Conservation (phyloP, 2,888 invertebrate genomes). For the Cordilura impudica region DNA sequence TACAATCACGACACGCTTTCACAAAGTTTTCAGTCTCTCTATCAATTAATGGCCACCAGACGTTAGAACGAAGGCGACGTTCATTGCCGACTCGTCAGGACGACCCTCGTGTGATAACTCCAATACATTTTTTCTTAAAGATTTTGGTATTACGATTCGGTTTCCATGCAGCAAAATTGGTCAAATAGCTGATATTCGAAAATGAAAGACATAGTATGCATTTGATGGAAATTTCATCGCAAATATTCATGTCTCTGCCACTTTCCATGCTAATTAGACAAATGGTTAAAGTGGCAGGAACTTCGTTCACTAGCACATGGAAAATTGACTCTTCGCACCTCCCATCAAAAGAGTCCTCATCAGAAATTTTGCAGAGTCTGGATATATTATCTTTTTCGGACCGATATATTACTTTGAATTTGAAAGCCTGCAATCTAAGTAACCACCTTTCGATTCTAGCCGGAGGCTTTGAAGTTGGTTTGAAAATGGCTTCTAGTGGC, state of each 20-base stretch:
- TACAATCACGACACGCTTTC: constrained; percentile 46
- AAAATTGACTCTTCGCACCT: constrained; percentile 24
- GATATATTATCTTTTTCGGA: too few relatives aligned
- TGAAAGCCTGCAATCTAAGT: constrained; percentile 37
- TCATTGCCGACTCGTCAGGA: constrained; percentile 50
- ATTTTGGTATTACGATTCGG: constrained; percentile 39
- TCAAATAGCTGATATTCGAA: constrained; percentile 40
- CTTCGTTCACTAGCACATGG: constrained; percentile 6
- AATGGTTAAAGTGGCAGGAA: too few relatives aligned
- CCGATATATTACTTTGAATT: too few relatives aligned
- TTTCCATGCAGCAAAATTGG: constrained; percentile 42
- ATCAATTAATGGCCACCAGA: constrained; percentile 41
- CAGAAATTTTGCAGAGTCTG: too few relatives aligned
- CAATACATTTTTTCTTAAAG: constrained; percentile 13
- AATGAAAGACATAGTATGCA: too few relatives aligned
- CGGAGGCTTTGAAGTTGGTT: too few relatives aligned
- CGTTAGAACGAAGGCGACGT: constrained; percentile 23
- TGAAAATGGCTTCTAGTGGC: too few relatives aligned
- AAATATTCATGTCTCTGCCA: constrained; percentile 33
- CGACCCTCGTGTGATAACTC: constrained; percentile 39
- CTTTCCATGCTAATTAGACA: too few relatives aligned
- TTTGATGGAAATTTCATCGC: constrained; percentile 26
- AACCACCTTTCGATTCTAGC: constrained; percentile 27
- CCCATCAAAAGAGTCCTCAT: too few relatives aligned
- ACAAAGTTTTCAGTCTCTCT: constrained; percentile 29